phyloP scores from a whole-genome alignment of 2,797 vertebrate genomes.

The Sternotherus odoratus region DNA sequence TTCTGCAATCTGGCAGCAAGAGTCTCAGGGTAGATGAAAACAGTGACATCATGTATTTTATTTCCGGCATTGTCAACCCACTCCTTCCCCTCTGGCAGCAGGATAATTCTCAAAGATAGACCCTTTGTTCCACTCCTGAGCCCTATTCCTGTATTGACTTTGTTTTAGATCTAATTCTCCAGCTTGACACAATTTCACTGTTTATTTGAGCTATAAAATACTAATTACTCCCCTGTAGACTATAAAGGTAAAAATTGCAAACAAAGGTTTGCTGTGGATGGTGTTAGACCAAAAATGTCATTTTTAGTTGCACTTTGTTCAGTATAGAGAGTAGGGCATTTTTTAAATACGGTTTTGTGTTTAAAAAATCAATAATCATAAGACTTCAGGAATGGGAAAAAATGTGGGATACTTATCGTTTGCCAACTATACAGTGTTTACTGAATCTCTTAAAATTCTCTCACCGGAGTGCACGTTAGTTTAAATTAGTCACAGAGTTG shows the following conservation, averaged over 20 bases:
- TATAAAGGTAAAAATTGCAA: background rate
- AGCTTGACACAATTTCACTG: background rate
- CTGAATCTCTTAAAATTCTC: background rate
- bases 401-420: background rate
- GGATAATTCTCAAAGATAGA: background rate
- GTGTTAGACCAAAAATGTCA: conserved; percentile 6
- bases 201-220: background rate
- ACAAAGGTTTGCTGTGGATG: background rate
- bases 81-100: background rate
- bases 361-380: conserved; percentile 4
- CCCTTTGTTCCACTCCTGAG: background rate
- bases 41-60: accelerated
- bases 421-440: background rate
- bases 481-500: background rate
- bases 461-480: background rate
- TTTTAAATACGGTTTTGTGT: background rate
- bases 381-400: background rate
- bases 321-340: background rate
- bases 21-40: background rate
- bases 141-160: background rate
- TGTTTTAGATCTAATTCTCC: conserved; percentile 26
- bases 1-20: background rate
- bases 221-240: background rate
- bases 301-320: conserved; percentile 4
- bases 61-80: background rate